These are phyloP conservation scores for Pseudoatta argentina DNA, from an alignment of 1,140 invertebrate species.

Conservation along the genomic window DNA sequence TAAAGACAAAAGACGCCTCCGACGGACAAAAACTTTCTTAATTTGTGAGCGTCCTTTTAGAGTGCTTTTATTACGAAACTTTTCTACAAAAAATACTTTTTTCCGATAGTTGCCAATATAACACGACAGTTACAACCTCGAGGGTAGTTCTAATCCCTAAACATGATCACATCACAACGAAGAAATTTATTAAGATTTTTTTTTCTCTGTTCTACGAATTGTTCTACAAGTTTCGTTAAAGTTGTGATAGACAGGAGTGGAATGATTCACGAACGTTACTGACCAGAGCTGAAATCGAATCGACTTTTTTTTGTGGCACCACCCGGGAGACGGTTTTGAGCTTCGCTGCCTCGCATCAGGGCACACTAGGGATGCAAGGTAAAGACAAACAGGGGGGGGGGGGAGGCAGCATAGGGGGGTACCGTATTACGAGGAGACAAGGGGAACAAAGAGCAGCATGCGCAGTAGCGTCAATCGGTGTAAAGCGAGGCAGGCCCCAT, in stretches of 20 bases:
- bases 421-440: conserved; percentile 42
- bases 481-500: conserved; percentile 55
- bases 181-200: conserved; percentile 36
- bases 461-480: conserved; percentile 64
- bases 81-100: conserved; percentile 24
- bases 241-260: not conserved
- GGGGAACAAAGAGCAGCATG: conserved; percentile 60
- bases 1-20: conserved; percentile 3
- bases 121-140: not conserved
- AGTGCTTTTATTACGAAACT: conserved; percentile 42
- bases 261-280: not conserved
- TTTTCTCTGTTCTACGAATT: not conserved
- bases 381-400: conserved; percentile 30
- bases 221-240: not conserved
- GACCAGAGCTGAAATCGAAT: conserved; percentile 19
- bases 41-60: conserved; percentile 41
- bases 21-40: conserved; percentile 24
- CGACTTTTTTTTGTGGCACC: not conserved
- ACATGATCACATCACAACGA: conserved; percentile 14
- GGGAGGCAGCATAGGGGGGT: not conserved
- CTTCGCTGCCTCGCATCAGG: not conserved
- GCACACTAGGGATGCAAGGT: conserved; percentile 30
- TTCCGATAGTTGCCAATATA: conserved; percentile 39
- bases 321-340: conserved; percentile 29
- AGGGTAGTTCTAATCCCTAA: not conserved